Base-by-base conservation (phyloP, 2,113 vertebrate species). In the Upupa epops region DNA sequence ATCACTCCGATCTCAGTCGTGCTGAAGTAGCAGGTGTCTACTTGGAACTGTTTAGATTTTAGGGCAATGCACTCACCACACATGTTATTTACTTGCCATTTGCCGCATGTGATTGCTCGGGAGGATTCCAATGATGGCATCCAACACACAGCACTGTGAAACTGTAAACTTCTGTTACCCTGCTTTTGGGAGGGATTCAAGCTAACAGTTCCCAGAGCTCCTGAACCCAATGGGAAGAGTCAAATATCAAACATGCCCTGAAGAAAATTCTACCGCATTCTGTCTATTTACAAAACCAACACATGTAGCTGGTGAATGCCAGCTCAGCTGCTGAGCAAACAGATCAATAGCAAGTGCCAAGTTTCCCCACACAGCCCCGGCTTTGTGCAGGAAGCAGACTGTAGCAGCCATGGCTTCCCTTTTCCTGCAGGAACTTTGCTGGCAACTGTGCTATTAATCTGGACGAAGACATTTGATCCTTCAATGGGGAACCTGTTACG, bases 321-420 rank as follows among this genome's bases (percentile, higher is more conserved):
- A 93, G 83, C 85, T 92, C 84, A 89, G 90, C 84, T 94, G 91
- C 93, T 92, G 93, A 95, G 95, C 88, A 91, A 95, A 94, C 86
- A 91, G 81, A 88, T 72, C 70, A 37, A 78, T 4, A 87, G 68
- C 52, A 60, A 85, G 79, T 63, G 91, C 92, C 90, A 87, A 91
- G 84, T 71, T 86, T 91, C 82, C 83, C 92, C 71, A 49, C 74
- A 68, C 65, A 86, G 86, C 45, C 55, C 92, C 69, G 88, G 80
- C 87, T 94, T 58, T 64, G 65, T 74, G 83, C 74, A 36, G 83
- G 89, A 85, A 87, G 65, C 86, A 83, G 78, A 26, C 75, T 94
- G 90, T 66, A 22, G 49, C 89, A 93, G 89, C 86, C 91, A 55
- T 58, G 73, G 94, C 88, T 89, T 92, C 88, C 90, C 92, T 93